Percentiles rank a stretch among this genome's conserved stretches.
Evolutionary conservation across 64 coral and sea anemone species (phyloP).

Genomic region (Dendrophyllia cribrosa): DNA sequence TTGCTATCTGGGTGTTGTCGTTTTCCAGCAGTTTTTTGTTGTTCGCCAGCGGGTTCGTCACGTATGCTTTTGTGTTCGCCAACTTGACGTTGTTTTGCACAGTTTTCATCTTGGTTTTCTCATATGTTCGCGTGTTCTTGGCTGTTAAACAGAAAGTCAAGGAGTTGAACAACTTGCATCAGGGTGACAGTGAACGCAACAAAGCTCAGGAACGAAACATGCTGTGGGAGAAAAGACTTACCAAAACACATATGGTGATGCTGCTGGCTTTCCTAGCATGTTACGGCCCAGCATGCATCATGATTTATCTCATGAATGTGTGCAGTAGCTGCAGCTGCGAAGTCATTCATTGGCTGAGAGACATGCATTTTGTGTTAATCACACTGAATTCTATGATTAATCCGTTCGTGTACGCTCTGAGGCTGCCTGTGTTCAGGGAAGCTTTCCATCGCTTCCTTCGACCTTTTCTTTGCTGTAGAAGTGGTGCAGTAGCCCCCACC

Average conservation of each 20-base stretch:
- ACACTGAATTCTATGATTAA: slow-evolving; percentile 85
- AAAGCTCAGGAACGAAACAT: slow-evolving; percentile 61
- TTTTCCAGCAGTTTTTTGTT: slow-evolving; percentile 53
- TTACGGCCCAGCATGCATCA: slow-evolving; percentile 87
- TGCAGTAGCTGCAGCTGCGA: slow-evolving; percentile 88
- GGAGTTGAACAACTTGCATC: slow-evolving; percentile 18
- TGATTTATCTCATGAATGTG: slow-evolving; percentile 96
- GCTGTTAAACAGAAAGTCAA: slow-evolving; percentile 56
- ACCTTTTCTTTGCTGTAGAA: slow-evolving; percentile 38
- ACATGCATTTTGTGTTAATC: slow-evolving; percentile 91
- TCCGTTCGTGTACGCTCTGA: slow-evolving; percentile 80
- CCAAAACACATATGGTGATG: slow-evolving; percentile 82
- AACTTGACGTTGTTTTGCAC: slow-evolving; percentile 83
- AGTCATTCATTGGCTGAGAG: slow-evolving; percentile 91
- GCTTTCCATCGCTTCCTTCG: slow-evolving; percentile 66
- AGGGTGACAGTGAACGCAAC: slow-evolving; percentile 23
- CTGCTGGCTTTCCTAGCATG: slow-evolving; percentile 81
- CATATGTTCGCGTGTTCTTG: slow-evolving; percentile 85
- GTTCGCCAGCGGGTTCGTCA: slow-evolving; percentile 93
- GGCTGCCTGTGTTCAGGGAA: slow-evolving; percentile 61
- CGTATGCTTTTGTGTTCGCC: slow-evolving; percentile 87
- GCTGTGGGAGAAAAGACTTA: slow-evolving; percentile 83
- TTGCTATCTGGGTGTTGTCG: slow-evolving; percentile 68
- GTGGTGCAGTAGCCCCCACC: not conserved
- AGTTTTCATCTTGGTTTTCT: slow-evolving; percentile 82